Conservation (phyloP, 2,797 vertebrate species). For the Amblyopsis hoosieri region DNA sequence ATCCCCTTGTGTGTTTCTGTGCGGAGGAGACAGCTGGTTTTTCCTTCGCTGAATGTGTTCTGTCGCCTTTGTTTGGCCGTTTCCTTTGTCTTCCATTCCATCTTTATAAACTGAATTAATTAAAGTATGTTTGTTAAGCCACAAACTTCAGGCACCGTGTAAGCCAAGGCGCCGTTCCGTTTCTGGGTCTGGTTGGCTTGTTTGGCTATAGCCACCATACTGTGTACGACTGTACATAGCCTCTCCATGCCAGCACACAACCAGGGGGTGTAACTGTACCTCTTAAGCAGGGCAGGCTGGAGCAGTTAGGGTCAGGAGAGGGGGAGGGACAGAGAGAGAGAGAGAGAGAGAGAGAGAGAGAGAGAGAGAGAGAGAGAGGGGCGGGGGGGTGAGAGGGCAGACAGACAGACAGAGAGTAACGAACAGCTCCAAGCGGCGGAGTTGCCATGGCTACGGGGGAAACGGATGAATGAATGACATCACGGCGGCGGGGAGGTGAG, state of each 20-base stretch:
- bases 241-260: neutral
- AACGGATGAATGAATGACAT: conserved; percentile 94
- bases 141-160: too few species aligned
- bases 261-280: neutral
- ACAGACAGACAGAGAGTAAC: conserved; percentile 59
- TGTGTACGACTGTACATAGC: too few species aligned
- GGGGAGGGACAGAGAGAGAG: conserved; percentile 45
- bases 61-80: conserved; percentile 19
- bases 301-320: conserved; percentile 53
- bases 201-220: too few species aligned
- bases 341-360: conserved; percentile 26
- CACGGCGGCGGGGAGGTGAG: conserved; percentile 85
- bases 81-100: conserved; percentile 32
- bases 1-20: conserved; percentile 11
- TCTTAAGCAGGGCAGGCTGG: conserved; percentile 52
- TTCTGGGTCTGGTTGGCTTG: too few species aligned
- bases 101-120: neutral
- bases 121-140: too few species aligned
- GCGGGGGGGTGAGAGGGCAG: neutral
- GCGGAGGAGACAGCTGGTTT: conserved; percentile 34
- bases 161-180: too few species aligned
- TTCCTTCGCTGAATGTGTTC: conserved; percentile 23
- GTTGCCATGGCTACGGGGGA: conserved; percentile 89
- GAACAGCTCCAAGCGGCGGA: conserved; percentile 75
- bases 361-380: neutral